Evolutionary conservation across 1,140 invertebrate genomes (phyloP), one percentile per base, ranked within the genome.

Genomic region (Diprion similis): DNA sequence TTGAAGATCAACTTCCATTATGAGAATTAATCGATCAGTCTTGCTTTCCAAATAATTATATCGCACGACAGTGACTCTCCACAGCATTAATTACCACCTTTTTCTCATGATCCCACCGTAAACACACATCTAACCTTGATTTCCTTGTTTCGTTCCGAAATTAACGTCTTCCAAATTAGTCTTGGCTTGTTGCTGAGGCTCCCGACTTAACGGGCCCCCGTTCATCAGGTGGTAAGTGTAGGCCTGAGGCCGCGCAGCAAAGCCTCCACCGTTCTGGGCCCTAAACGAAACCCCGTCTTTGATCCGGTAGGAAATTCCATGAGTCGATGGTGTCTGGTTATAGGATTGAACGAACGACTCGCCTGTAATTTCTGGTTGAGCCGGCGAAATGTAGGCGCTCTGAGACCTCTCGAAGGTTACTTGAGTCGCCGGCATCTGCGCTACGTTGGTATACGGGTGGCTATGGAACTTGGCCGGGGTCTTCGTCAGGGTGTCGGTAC

Each of bases 361-460:
- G 8, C 10, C 66, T 76, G 67, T 0, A 73, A 71, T 19, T 84
- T 83, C 24, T 84, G 87, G 70, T 78, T 80, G 11, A 11, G 0
- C 70, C 77, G 69, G 78, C 8, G 82, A 72, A 8, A 81, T 70
- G n/a, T 86, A 84, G 8, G 84, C 68, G 7, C 71, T 79, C 11
- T 75, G 80, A 0, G 83, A 79, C 18, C 80, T 73, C 13, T 85
- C 79, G n/a, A 84, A 71, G 1, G 77, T 80, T 0, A 85, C 79
- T 15, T 74, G 78, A 0, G 79, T 80, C 0, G 80, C 64, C 1
- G 83, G 71, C 68, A 84, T 86, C 66, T 77, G 83, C 0, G 59
- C 51, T 37, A 37, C 24, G 24, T 37, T 37, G 2, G 1, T 37
- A 51, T 81, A 83, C 15, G 73, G 76, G 10, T 68, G 59, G 11